phyloP scores from a whole-genome alignment of 2,113 vertebrate genomes.

The Salminus brasiliensis region DNA sequence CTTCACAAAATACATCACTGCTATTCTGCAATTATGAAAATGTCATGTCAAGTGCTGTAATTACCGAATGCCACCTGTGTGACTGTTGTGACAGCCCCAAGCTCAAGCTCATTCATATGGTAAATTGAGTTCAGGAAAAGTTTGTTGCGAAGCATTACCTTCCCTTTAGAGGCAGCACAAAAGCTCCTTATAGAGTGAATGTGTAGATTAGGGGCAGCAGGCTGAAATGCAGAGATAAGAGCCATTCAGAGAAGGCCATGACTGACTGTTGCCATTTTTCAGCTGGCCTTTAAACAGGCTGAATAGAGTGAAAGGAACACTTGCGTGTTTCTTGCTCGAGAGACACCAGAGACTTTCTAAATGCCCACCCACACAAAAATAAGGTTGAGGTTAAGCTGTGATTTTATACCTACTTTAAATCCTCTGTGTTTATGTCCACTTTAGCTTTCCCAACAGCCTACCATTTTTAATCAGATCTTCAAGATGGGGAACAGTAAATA shows the following conservation, averaged over 20 bases:
- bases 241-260: slow-evolving; percentile 29
- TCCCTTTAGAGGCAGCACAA: slow-evolving; percentile 20
- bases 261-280: slow-evolving; percentile 38
- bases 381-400: slow-evolving; percentile 2
- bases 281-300: slow-evolving; percentile 30
- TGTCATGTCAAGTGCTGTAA: background rate
- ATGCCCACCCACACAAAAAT: slow-evolving; percentile 1
- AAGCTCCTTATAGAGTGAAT: slow-evolving; percentile 37
- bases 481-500: background rate
- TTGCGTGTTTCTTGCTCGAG: slow-evolving; percentile 10
- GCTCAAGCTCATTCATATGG: slow-evolving; percentile 34
- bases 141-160: slow-evolving; percentile 15
- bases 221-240: slow-evolving; percentile 54
- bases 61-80: slow-evolving; percentile 9
- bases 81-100: background rate
- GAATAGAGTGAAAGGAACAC: slow-evolving; percentile 36
- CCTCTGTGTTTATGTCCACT: background rate
- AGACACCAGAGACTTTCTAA: background rate
- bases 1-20: slow-evolving; percentile 6
- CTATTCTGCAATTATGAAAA: slow-evolving; percentile 14
- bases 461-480: background rate
- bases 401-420: background rate
- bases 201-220: slow-evolving; percentile 36
- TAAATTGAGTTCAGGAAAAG: slow-evolving; percentile 20
- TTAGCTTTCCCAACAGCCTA: background rate